Evolutionary conservation across 2,113 vertebrate genomes (phyloP), one percentile per base, ranked within the genome.

Genomic region (Heterocephalus glaber): DNA sequence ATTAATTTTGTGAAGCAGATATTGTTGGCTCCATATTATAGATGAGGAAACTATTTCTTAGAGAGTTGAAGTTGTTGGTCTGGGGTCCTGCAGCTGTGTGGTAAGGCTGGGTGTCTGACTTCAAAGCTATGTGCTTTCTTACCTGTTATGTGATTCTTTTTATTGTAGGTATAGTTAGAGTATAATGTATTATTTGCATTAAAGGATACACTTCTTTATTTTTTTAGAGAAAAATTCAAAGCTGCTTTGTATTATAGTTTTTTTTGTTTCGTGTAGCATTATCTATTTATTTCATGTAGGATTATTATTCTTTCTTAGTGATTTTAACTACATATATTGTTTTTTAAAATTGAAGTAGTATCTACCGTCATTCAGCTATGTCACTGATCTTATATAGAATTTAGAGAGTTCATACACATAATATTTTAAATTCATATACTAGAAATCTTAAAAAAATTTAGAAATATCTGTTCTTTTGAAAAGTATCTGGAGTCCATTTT

Each of bases 141-240:
- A 83, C 26, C 28, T 47, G 54, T 4, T 56, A 26, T 52, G 56
- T 63, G 63, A 96, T 33, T 90, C 19, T 95, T 86, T 60, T 38
- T 81, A 83, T 35, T 86, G 35, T 89, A 92, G 91, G 20, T 79
- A 52, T 82, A 63, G 30, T 79, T n/a, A 66, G 14, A 86, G 11
- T 24, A 60, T 84, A 83, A 77, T 92, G 54, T 38, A 74, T 76
- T 90, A n/a, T 76, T 88, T 87, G 89, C 19, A 63, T 81, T 77
- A 93, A 95, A 35, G 9, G 80, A 24, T 92, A 52, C 54, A 86
- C 19, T 3, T 90, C 26, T 79, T 85, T 86, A 20, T 44, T 70
- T 86, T 91, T 96, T 65, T 72, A 87, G 86, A 92, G 58, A 61
- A 90, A 94, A 94, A 68, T 61, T 92, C 47, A 81, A 84, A 90